Conservation (phyloP, 2,113 vertebrate genomes). For the Strix aluco region DNA sequence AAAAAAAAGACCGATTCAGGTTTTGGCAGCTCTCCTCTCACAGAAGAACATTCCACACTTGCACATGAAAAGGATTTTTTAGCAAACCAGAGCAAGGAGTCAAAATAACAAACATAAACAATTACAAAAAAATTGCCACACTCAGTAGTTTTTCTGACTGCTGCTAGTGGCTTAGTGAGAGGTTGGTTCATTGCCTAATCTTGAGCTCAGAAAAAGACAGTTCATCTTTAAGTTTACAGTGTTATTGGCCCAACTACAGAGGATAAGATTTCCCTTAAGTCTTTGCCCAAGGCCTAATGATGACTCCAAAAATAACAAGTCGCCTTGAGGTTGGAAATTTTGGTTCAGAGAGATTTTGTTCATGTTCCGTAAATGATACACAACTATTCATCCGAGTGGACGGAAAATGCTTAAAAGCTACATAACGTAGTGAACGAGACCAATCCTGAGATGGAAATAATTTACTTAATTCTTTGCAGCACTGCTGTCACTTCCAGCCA, state of each 20-base stretch:
- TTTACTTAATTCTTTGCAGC: background rate
- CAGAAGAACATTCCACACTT: background rate
- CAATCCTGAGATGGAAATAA: background rate
- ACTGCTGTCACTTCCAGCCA: conserved; percentile 19
- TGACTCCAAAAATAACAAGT: conserved; percentile 60
- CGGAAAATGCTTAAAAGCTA: conserved; percentile 33
- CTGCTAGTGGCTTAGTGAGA: background rate
- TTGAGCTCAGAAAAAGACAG: background rate
- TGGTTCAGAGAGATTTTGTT: conserved; percentile 39
- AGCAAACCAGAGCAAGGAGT: background rate
- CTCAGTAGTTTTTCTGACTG: background rate
- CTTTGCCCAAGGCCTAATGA: background rate
- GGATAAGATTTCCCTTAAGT: conserved; percentile 47
- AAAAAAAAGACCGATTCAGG: background rate
- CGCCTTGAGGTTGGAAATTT: conserved; percentile 52
- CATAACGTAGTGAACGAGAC: background rate
- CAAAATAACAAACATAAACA: conserved; percentile 17
- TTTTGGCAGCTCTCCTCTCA: conserved; percentile 1
- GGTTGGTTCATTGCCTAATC: background rate
- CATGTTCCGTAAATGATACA: background rate
- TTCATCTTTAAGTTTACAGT: conserved; percentile 29
- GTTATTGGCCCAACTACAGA: conserved; percentile 46
- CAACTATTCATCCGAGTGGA: background rate
- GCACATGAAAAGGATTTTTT: background rate
- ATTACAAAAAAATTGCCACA: background rate